Evolutionary conservation across 2,797 vertebrate species (phyloP).

Genomic region (Tragopan temminckii): DNA sequence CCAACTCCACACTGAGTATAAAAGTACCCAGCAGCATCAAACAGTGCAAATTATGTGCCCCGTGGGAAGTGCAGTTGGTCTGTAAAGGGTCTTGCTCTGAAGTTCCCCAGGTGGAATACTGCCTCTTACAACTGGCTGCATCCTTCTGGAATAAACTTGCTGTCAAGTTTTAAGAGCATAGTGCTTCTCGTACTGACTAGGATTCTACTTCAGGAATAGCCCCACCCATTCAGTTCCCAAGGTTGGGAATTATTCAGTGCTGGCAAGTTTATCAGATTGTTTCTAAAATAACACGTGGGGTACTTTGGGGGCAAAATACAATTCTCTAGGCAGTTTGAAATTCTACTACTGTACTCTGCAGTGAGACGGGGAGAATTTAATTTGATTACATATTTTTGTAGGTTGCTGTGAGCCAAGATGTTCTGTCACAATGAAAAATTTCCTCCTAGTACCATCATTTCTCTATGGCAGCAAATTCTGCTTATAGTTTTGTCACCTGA

Average conservation of each 20-base stretch:
- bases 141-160: not conserved
- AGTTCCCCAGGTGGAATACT: not conserved
- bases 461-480: not conserved
- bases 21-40: not conserved
- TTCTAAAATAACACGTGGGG: not conserved
- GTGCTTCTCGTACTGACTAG: not conserved
- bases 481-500: not conserved
- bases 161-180: not conserved
- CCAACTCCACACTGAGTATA: not conserved
- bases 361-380: not conserved
- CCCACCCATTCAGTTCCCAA: not conserved
- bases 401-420: not conserved
- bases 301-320: not conserved
- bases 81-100: not conserved
- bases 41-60: not conserved
- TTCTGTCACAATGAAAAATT: not conserved
- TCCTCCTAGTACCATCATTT: not conserved
- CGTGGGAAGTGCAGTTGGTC: not conserved
- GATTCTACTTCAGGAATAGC: not conserved
- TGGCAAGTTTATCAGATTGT: not conserved
- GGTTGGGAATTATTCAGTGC: not conserved
- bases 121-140: not conserved
- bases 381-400: not conserved
- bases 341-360: not conserved
- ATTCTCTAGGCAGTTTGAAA: not conserved